Percentiles rank a stretch among this genome's conserved stretches.
These are phyloP conservation scores for Tethea ocularis DNA, from an alignment of 2,888 invertebrate species.

Conservation along the genomic window DNA sequence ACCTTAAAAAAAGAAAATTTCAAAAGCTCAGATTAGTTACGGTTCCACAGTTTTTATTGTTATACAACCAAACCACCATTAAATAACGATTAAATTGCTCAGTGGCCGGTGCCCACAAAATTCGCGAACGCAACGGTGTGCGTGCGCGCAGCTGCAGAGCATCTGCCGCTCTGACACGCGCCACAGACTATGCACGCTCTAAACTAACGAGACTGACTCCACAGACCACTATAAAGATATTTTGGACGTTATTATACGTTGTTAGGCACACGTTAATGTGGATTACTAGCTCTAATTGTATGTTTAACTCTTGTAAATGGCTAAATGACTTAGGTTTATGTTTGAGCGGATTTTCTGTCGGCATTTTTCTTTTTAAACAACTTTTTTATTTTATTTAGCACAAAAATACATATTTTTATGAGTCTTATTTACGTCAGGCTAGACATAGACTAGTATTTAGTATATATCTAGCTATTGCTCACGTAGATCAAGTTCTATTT, in stretches of 20 bases:
- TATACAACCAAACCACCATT: neutral
- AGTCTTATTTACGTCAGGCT: too few relatives aligned
- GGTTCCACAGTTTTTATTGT: neutral
- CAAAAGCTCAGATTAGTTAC: neutral
- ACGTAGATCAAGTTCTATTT: too few relatives aligned
- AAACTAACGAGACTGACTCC: neutral
- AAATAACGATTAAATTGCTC: conserved; percentile 2
- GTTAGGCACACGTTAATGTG: neutral
- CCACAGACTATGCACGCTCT: conserved; percentile 13
- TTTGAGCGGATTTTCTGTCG: neutral
- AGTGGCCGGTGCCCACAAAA: neutral
- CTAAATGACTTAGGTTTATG: too few relatives aligned
- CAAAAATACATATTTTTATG: too few relatives aligned
- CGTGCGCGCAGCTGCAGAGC: conserved; percentile 49
- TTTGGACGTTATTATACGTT: neutral
- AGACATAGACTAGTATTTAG: too few relatives aligned
- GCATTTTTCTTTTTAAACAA: neutral
- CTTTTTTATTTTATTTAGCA: too few relatives aligned
- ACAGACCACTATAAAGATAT: conserved; percentile 2
- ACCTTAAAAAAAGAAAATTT: neutral
- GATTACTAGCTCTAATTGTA: neutral
- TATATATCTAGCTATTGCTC: too few relatives aligned
- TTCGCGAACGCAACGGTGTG: conserved; percentile 25
- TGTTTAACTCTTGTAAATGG: neutral
- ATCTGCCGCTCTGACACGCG: conserved; percentile 48